Evolutionary conservation across 2,113 vertebrate species (phyloP).

Genomic region (Hystrix brachyura): DNA sequence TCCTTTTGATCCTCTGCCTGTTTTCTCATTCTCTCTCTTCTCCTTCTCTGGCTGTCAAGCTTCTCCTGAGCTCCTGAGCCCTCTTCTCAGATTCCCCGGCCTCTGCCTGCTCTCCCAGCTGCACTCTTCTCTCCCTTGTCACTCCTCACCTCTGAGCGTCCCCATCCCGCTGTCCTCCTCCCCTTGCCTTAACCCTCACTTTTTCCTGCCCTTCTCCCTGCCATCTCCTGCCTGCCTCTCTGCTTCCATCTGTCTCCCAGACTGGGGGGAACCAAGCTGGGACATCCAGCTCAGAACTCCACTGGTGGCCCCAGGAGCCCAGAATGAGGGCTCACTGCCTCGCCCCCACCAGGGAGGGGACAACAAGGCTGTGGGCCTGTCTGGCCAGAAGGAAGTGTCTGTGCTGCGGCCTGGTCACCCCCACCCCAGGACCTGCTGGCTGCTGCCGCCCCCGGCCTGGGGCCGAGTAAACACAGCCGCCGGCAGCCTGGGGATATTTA

Average conservation of each 20-base stretch:
- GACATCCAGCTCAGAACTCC: slow-evolving; percentile 4
- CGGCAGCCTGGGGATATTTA: slow-evolving; percentile 80
- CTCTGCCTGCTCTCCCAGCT: neutral
- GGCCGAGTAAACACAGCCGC: slow-evolving; percentile 79
- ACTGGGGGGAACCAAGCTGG: neutral
- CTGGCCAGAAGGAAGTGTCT: slow-evolving; percentile 81
- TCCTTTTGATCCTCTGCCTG: neutral
- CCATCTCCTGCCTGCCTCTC: neutral
- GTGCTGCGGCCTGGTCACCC: slow-evolving; percentile 76
- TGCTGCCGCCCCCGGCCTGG: slow-evolving; percentile 69
- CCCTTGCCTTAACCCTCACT: neutral
- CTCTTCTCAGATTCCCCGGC: accelerated
- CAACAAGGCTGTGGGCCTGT: slow-evolving; percentile 56
- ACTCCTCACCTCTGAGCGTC: neutral
- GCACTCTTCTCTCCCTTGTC: neutral
- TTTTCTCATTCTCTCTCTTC: neutral
- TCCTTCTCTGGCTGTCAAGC: neutral
- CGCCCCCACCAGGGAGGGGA: slow-evolving; percentile 22
- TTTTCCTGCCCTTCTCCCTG: neutral
- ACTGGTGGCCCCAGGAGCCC: slow-evolving; percentile 52
- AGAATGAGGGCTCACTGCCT: slow-evolving; percentile 32
- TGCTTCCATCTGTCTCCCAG: neutral
- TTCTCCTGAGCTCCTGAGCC: neutral
- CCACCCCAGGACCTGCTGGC: slow-evolving; percentile 70
- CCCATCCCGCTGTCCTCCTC: neutral